phyloP scores from a whole-genome alignment of 2,888 invertebrate genomes.

The Folsomia manolachei region DNA sequence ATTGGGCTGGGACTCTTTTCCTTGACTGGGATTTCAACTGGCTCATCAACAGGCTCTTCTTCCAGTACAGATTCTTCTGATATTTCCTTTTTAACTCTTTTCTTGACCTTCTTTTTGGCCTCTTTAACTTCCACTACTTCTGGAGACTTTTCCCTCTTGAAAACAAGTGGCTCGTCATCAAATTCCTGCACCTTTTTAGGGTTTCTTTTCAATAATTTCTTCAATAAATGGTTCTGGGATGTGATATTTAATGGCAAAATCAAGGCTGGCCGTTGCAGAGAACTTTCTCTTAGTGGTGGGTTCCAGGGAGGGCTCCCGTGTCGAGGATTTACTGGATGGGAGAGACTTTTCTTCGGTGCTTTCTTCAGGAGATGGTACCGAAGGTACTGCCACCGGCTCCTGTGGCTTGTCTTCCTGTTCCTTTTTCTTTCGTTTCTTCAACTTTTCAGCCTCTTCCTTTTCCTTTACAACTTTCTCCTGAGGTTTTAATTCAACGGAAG shows the following conservation, averaged over 20 bases:
- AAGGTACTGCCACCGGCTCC: background rate
- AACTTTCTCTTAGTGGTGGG: background rate
- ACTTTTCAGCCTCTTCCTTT: constrained; percentile 53
- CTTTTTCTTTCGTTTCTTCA: background rate
- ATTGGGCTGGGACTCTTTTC: background rate
- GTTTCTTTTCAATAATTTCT: constrained; percentile 48
- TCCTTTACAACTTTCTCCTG: constrained; percentile 11
- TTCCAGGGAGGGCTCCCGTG: background rate
- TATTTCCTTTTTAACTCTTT: constrained; percentile 52
- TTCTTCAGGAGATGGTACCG: background rate
- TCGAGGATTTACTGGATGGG: background rate
- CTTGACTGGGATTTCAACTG: constrained; percentile 26
- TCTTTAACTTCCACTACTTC: constrained; percentile 3
- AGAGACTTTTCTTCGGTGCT: background rate
- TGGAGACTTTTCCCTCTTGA: constrained; percentile 12
- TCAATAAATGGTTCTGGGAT: constrained; percentile 50
- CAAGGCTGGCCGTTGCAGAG: background rate
- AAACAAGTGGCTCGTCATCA: constrained; percentile 2
- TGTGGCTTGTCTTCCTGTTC: background rate
- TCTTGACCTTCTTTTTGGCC: constrained; percentile 41
- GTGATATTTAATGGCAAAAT: constrained; percentile 1
- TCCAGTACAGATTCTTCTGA: constrained; percentile 21
- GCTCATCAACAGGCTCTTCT: constrained; percentile 54
- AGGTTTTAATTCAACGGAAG: constrained; percentile 5
- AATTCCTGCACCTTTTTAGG: background rate